Evolutionary conservation across 2,797 vertebrate species (phyloP), one percentile per base, ranked within the genome.

Genomic region (Pipistrellus pygmaeus): DNA sequence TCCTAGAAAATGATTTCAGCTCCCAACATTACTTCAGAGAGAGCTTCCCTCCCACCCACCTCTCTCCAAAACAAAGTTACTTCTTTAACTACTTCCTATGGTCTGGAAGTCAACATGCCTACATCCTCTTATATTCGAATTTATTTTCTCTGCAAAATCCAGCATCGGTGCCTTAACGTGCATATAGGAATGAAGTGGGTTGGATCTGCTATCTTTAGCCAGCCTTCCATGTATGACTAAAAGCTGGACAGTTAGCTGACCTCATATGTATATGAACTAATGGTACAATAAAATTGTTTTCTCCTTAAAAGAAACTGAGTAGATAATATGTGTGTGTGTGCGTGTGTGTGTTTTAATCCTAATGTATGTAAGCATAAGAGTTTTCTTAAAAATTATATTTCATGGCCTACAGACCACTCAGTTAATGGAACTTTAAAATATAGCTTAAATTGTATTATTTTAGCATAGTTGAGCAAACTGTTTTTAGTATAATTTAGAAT

Each of bases 1-100:
- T 97, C 97, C 97, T 93, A 96, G 97, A 97, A 97, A 97, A 57
- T 91, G 92, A 93, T 89, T 88, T 95, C 84, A 95, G 86, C 57
- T 96, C 75, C 76, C 68, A 64, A 73, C 25, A 53, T 88, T 91
- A 85, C 93, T 96, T 94, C 91, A 95, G 94, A 96, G 48, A 80
- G 20, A 95, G 48, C 1, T n/a, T 90, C 76, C 88, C 93, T 95
- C 72, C 85, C 97, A 96, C 93, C 84, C 87, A 76, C 84, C 73
- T 32, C 85, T 95, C 86, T 38, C 57, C 89, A 96, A 97, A 97
- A 93, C 91, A 91, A 94, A 97, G 85, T 95, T 48, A 80, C 85
- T 93, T 93, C 66, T 96, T 78, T 95, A 92, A 93, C 89, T 96
- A 92, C 55, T 96, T 88, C 93, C 88, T 86, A 90, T 94, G 44